Conservation (phyloP, 92 coral and sea anemone species). For the Montipora capitata region DNA sequence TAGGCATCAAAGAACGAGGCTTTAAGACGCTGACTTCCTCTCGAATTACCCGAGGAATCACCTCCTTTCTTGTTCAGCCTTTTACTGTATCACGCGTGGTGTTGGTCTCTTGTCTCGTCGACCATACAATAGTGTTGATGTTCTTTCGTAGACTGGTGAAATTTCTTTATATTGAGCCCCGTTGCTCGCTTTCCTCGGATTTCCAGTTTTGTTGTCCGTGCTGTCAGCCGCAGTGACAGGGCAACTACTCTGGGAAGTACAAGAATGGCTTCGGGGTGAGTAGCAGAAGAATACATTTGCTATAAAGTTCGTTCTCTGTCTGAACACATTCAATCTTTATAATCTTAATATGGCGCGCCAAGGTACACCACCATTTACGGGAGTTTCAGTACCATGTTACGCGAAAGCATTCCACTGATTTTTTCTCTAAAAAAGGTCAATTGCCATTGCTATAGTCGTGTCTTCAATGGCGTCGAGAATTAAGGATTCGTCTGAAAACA, state of each 20-base stretch:
- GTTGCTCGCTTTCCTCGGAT: constrained; percentile 35
- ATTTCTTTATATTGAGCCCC: constrained; percentile 76
- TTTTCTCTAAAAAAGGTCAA: neutral
- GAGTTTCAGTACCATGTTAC: constrained; percentile 25
- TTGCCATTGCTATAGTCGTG: neutral
- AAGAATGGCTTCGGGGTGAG: constrained; percentile 78
- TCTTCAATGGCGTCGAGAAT: neutral
- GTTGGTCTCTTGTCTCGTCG: constrained; percentile 51
- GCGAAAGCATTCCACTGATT: neutral
- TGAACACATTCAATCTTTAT: neutral
- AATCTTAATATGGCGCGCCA: constrained; percentile 44
- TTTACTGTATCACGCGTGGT: constrained; percentile 38
- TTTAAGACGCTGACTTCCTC: constrained; percentile 69
- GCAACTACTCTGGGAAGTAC: constrained; percentile 69
- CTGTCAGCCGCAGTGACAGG: constrained; percentile 72
- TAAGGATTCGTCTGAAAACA: neutral
- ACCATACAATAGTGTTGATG: constrained; percentile 76
- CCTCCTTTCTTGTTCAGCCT: constrained; percentile 22
- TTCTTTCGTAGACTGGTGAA: constrained; percentile 58
- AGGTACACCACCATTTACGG: neutral
- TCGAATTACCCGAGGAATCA: constrained; percentile 66
- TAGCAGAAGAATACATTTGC: neutral
- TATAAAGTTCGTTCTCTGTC: constrained; percentile 24
- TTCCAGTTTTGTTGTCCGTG: constrained; percentile 27
- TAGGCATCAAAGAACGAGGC: constrained; percentile 64